phyloP scores from a whole-genome alignment of 1,140 invertebrate species.

The Meloidogyne chitwoodi region DNA sequence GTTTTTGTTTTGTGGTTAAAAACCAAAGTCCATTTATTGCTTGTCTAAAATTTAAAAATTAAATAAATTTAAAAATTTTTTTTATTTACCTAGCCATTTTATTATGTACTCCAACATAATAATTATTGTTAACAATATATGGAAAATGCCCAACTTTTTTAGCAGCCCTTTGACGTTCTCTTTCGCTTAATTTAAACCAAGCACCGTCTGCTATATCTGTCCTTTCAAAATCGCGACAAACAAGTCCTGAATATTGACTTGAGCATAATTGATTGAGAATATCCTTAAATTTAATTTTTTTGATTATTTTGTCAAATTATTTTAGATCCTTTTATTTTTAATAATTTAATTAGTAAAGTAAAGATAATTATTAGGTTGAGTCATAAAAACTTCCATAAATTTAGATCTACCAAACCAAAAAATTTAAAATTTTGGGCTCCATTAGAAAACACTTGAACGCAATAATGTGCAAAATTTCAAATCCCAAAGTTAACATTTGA shows the following conservation, averaged over 20 bases:
- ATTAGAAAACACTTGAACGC: too few relatives aligned
- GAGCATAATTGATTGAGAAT: slow-evolving; percentile 44
- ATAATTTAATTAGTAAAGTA: too few relatives aligned
- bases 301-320: too few relatives aligned
- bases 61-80: slow-evolving; percentile 10
- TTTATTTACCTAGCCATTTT: slow-evolving; percentile 43
- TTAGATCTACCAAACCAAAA: too few relatives aligned
- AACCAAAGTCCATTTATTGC: slow-evolving; percentile 50
- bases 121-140: slow-evolving; percentile 53
- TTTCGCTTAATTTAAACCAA: slow-evolving; percentile 53
- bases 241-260: slow-evolving; percentile 41
- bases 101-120: slow-evolving; percentile 49
- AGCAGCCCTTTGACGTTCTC: slow-evolving; percentile 22
- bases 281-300: slow-evolving; percentile 44
- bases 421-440: too few relatives aligned
- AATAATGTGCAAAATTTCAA: too few relatives aligned
- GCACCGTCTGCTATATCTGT: slow-evolving; percentile 49
- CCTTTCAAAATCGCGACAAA: slow-evolving; percentile 49
- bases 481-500: too few relatives aligned
- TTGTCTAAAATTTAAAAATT: slow-evolving; percentile 24
- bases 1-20: slow-evolving; percentile 21
- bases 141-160: slow-evolving; percentile 31
- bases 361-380: too few relatives aligned
- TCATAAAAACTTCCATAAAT: too few relatives aligned
- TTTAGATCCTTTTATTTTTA: too few relatives aligned